phyloP scores from a whole-genome alignment of 2,113 vertebrate genomes.

The Pygoscelis antarcticus region DNA sequence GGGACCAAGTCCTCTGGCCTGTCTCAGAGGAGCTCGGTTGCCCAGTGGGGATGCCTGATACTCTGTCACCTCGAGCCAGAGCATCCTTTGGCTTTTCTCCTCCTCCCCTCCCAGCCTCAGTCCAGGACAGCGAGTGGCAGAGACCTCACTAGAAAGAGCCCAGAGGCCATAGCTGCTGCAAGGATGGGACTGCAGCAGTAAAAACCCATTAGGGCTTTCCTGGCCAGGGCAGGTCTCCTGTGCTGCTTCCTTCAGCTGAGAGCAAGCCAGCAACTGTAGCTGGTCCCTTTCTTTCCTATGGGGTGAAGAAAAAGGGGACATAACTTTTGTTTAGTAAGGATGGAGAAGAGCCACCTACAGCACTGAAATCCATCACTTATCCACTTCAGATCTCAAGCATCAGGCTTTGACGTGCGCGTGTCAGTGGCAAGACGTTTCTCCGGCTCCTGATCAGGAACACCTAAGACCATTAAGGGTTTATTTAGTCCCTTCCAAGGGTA shows the following conservation, averaged over 20 bases:
- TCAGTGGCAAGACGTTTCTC: neutral
- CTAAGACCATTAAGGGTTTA: neutral
- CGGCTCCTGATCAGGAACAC: neutral
- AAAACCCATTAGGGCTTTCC: neutral
- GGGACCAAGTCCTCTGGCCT: neutral
- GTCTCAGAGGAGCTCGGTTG: neutral
- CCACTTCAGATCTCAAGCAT: neutral
- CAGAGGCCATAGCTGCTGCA: neutral
- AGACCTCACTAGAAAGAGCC: neutral
- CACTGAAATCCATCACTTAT: neutral
- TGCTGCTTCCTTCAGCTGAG: neutral
- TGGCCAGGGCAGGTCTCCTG: neutral
- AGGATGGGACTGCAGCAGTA: neutral
- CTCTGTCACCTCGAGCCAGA: neutral
- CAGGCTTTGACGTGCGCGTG: rapidly evolving
- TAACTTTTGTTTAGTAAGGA: neutral
- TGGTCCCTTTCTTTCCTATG: neutral
- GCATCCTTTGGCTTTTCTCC: neutral
- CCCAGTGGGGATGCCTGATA: neutral
- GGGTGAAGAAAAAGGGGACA: neutral
- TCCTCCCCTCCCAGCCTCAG: neutral
- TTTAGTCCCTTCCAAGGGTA: neutral
- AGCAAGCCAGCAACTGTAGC: neutral
- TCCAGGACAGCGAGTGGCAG: neutral
- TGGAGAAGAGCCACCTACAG: neutral